phyloP scores from a whole-genome alignment of 2,113 vertebrate species.

The Siphamia tubifer region DNA sequence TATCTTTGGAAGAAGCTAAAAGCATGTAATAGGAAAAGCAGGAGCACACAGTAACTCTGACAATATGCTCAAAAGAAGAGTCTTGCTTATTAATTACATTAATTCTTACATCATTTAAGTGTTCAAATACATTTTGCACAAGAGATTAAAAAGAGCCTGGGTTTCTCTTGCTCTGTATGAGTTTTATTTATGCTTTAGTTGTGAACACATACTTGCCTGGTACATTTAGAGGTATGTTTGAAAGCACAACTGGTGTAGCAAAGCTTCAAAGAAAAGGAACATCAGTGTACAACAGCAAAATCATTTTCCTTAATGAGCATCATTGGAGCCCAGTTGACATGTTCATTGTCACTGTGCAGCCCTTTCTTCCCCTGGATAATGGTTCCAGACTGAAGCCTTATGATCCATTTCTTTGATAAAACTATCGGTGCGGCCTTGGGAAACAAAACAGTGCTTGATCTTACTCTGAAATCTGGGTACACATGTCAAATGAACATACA shows the following conservation, averaged over 20 bases:
- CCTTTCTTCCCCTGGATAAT: conserved; percentile 26
- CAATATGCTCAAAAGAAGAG: not conserved
- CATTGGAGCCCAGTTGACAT: conserved; percentile 25
- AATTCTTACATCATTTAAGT: not conserved
- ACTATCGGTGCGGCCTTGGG: conserved; percentile 1
- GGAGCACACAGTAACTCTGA: not conserved
- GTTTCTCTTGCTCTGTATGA: not conserved
- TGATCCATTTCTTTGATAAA: conserved; percentile 43
- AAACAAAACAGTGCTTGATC: conserved; percentile 37
- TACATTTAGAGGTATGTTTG: not conserved
- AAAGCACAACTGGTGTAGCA: not conserved
- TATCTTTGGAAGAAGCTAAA: not conserved
- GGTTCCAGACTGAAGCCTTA: conserved; percentile 16
- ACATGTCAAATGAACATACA: conserved; percentile 32
- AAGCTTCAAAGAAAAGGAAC: conserved; percentile 18
- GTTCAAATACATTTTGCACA: conserved; percentile 4
- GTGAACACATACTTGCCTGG: not conserved
- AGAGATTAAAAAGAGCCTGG: not conserved
- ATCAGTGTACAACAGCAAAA: conserved; percentile 16
- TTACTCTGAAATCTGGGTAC: conserved; percentile 3
- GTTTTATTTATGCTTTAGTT: not conserved
- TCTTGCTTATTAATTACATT: conserved; percentile 14
- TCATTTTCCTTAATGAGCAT: conserved; percentile 52
- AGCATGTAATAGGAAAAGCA: not conserved
- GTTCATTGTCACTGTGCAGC: conserved; percentile 18